Conservation (phyloP, 2,797 vertebrate genomes). For the Liasis olivaceus region DNA sequence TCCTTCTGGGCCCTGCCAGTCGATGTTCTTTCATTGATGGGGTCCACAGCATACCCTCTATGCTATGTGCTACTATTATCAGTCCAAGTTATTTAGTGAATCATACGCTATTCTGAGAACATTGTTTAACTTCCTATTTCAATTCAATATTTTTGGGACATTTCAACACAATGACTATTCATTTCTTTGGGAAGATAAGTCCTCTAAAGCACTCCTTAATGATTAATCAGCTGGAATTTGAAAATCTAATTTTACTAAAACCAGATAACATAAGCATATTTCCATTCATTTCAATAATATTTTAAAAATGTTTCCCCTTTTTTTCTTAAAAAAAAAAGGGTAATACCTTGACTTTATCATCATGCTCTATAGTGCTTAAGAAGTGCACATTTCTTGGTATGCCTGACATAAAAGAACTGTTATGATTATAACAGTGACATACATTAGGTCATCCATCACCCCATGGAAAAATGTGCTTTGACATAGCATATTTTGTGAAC, state of each 20-base stretch:
- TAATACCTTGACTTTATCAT: neutral
- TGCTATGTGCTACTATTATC: neutral
- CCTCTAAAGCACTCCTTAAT: slow-evolving; percentile 15
- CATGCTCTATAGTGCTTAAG: neutral
- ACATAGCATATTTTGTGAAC: neutral
- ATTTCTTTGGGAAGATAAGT: neutral
- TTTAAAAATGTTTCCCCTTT: neutral
- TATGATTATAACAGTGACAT: neutral
- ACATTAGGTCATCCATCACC: neutral
- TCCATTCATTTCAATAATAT: neutral
- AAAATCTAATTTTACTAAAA: neutral
- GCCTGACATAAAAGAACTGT: neutral
- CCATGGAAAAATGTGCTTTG: neutral
- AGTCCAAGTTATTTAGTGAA: slow-evolving; percentile 6
- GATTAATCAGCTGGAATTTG: neutral
- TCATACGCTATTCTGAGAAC: neutral
- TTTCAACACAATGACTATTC: neutral
- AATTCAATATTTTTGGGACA: neutral
- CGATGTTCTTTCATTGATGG: no score
- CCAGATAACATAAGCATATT: neutral
- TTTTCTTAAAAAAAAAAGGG: neutral
- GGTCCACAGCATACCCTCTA: no score
- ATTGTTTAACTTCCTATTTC: neutral
- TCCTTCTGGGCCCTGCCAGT: no score
- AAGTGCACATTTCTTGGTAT: neutral